Percentiles rank a stretch among this genome's conserved stretches.
Evolutionary conservation across 1,140 invertebrate genomes (phyloP).

Genomic region (Ooceraea biroi): DNA sequence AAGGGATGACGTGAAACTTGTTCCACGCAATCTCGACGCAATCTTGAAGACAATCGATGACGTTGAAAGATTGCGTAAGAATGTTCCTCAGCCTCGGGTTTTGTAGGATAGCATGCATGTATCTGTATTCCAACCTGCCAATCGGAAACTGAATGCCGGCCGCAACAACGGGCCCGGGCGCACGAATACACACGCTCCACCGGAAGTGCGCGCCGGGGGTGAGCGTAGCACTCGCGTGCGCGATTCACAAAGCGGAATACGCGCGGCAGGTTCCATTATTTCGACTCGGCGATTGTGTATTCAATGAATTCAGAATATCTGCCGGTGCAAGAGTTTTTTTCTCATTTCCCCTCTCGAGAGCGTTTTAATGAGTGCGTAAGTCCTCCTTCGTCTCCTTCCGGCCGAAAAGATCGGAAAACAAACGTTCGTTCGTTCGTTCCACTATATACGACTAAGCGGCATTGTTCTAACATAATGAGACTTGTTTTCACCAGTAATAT

Average conservation of each 20-base stretch:
- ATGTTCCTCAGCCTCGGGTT: slow-evolving; percentile 4
- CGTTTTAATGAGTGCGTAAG: not conserved
- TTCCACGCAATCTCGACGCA: no score
- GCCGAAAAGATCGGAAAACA: not conserved
- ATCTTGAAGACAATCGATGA: no score
- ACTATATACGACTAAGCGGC: not conserved
- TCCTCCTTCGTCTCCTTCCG: not conserved
- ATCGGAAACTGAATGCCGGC: slow-evolving; percentile 23
- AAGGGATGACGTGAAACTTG: no score
- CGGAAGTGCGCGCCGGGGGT: slow-evolving; percentile 45
- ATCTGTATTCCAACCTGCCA: slow-evolving; percentile 24
- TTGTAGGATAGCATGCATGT: not conserved
- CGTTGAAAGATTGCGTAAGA: not conserved
- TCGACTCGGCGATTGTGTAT: slow-evolving; percentile 23
- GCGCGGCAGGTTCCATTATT: slow-evolving; percentile 46
- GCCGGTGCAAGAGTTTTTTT: not conserved
- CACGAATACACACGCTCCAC: slow-evolving; percentile 5
- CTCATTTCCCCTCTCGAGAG: not conserved
- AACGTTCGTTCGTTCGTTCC: not conserved
- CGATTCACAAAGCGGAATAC: slow-evolving; percentile 46
- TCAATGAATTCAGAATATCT: slow-evolving; percentile 30
- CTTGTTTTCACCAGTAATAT: not conserved
- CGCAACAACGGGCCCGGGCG: not conserved
- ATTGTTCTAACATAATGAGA: slow-evolving; percentile 17
- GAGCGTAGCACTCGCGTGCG: slow-evolving; percentile 7